A percentile compares a stretch with the other conserved stretches of the same genome.
phyloP scores from a whole-genome alignment of 2,797 vertebrate genomes.

The Gallinago nigripennis region DNA sequence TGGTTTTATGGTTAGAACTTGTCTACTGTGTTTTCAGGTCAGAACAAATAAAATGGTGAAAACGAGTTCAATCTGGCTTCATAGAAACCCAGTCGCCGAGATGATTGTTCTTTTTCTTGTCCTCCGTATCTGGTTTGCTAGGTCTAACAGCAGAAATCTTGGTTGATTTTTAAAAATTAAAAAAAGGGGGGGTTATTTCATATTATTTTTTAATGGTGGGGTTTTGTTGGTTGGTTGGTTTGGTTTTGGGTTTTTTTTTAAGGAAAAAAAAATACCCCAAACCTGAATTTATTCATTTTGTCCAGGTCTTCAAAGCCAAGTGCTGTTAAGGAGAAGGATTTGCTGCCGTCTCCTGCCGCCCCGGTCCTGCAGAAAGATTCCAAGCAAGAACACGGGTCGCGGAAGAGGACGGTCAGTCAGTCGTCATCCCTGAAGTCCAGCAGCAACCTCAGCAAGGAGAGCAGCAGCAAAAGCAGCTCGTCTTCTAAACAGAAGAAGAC shows the following conservation, averaged over 20 bases:
- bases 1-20: slow-evolving; percentile 56
- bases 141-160: neutral
- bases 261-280: neutral
- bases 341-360: slow-evolving; percentile 91
- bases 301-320: slow-evolving; percentile 86
- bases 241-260: neutral
- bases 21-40: slow-evolving; percentile 48
- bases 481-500: slow-evolving; percentile 91
- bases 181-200: too few species aligned
- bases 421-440: slow-evolving; percentile 90
- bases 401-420: slow-evolving; percentile 93
- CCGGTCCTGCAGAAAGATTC: slow-evolving; percentile 85
- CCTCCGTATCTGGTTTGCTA: neutral
- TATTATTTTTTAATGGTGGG: neutral
- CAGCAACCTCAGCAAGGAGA: slow-evolving; percentile 86
- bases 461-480: slow-evolving; percentile 82
- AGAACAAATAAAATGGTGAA: slow-evolving; percentile 38
- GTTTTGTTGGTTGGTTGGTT: neutral
- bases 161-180: neutral
- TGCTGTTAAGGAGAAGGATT: slow-evolving; percentile 91
- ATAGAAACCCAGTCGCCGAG: neutral
- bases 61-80: neutral
- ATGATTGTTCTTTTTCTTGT: neutral
- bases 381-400: slow-evolving; percentile 88
- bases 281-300: neutral